Percentiles rank a stretch among this genome's conserved stretches.
Evolutionary conservation across 1,140 invertebrate species (phyloP).

Genomic region (Zaprionus inermis): DNA sequence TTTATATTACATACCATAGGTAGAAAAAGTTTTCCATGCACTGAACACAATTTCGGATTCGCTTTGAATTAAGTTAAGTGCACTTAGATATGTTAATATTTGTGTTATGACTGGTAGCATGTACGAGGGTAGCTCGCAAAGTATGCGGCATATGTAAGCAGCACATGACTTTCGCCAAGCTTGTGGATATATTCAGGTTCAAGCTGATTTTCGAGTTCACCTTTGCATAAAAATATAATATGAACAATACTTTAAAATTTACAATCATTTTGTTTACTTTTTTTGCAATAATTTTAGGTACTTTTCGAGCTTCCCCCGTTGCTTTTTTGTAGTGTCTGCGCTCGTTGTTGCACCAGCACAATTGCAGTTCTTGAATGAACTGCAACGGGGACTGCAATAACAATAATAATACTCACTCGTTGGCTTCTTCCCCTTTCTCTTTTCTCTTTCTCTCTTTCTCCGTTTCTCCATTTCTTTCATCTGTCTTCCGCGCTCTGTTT

Average conservation of each 20-base stretch:
- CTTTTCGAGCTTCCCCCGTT: not conserved
- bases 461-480: not conserved
- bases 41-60: not conserved
- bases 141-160: not conserved
- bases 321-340: not conserved
- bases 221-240: not conserved
- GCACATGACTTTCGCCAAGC: too few relatives aligned
- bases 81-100: conserved; percentile 3
- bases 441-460: not conserved
- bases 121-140: not conserved
- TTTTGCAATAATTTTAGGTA: not conserved
- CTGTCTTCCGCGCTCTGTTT: not conserved
- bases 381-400: conserved; percentile 8
- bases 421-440: not conserved
- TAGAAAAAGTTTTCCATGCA: not conserved
- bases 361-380: conserved; percentile 16
- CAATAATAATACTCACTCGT: conserved; percentile 12
- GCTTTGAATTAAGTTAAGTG: not conserved
- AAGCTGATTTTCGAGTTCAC: not conserved
- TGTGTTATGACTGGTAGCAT: not conserved
- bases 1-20: not conserved
- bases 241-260: not conserved
- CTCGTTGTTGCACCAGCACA: conserved; percentile 5
- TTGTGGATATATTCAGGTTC: too few relatives aligned
- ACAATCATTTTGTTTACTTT: not conserved